Evolutionary conservation across 2,888 invertebrate genomes (phyloP).

Genomic region (Ecdyonurus torrentis): DNA sequence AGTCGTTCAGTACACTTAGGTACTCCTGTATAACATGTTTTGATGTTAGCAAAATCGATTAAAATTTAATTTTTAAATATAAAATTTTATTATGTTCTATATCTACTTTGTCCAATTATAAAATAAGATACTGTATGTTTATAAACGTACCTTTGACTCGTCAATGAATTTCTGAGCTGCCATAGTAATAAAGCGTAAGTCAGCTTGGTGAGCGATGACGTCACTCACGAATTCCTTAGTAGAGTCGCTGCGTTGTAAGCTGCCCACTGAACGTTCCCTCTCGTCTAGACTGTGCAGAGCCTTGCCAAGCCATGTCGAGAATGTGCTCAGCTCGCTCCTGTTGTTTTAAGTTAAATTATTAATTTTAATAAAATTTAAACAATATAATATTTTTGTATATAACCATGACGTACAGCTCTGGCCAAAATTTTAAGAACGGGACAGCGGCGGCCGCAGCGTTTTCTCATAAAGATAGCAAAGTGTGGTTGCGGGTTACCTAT

Average conservation of each 20-base stretch:
- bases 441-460: no score
- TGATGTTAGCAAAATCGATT: no score
- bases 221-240: slow-evolving; percentile 80
- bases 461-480: no score
- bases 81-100: slow-evolving; percentile 6
- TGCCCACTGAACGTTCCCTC: slow-evolving; percentile 56
- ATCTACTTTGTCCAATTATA: no score
- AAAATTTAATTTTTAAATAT: background rate
- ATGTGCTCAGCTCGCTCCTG: slow-evolving; percentile 49
- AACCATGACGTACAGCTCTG: no score
- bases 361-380: no score
- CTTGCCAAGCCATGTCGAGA: slow-evolving; percentile 69
- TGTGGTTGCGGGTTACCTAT: no score
- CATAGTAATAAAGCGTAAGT: slow-evolving; percentile 88
- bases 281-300: slow-evolving; percentile 67
- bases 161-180: slow-evolving; percentile 91
- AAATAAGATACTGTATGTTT: background rate
- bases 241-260: slow-evolving; percentile 37
- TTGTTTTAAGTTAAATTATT: no score
- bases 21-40: slow-evolving; percentile 63
- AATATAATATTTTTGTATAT: no score
- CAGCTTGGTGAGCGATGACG: slow-evolving; percentile 91
- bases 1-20: slow-evolving; percentile 65
- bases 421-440: no score
- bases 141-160: slow-evolving; percentile 58